These are phyloP conservation scores for Uloborus diversus DNA, from an alignment of 1,140 invertebrate genomes.

Conservation along the genomic window DNA sequence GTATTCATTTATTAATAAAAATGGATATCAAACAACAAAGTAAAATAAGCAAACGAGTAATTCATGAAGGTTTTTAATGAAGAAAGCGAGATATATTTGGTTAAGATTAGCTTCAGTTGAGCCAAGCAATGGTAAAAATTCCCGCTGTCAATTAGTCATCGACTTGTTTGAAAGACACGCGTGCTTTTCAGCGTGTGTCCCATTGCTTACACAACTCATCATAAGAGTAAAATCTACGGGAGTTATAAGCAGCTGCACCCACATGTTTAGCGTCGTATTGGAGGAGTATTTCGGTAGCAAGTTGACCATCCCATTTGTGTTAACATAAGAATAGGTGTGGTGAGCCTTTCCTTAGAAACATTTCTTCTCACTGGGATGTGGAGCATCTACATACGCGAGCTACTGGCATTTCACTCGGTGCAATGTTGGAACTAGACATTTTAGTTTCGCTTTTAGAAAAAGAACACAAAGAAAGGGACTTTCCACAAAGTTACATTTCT, in stretches of 20 bases:
- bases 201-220: conserved; percentile 27
- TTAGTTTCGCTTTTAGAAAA: neutral
- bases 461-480: neutral
- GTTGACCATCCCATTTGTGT: conserved; percentile 47
- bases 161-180: neutral
- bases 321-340: conserved; percentile 52
- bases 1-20: no score
- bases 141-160: no score
- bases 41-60: no score
- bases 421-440: neutral
- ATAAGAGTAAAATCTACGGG: neutral
- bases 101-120: no score
- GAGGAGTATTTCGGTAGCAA: conserved; percentile 44
- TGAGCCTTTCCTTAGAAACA: conserved; percentile 38
- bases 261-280: conserved; percentile 45
- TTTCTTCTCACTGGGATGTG: conserved; percentile 18
- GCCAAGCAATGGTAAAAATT: no score
- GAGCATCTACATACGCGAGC: conserved; percentile 28
- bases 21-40: no score
- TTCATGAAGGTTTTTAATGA: no score
- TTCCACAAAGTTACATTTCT: conserved; percentile 11
- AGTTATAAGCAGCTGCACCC: conserved; percentile 39
- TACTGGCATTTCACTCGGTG: conserved; percentile 31
- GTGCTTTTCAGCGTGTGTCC: conserved; percentile 15
- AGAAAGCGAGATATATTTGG: no score